These are phyloP conservation scores for Oncorhynchus kisutch DNA, from an alignment of 2,113 vertebrate species.

Conservation along the genomic window DNA sequence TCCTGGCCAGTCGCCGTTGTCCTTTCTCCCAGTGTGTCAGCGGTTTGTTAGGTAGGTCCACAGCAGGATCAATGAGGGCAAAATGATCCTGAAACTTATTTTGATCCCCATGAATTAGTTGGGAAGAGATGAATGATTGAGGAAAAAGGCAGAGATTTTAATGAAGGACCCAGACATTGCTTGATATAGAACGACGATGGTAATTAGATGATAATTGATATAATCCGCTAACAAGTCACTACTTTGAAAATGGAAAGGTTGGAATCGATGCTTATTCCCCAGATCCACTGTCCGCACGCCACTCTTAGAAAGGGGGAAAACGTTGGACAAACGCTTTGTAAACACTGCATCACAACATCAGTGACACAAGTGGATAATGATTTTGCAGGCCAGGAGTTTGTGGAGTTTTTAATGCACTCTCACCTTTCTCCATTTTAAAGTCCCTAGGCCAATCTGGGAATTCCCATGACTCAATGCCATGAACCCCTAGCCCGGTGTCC, in stretches of 20 bases:
- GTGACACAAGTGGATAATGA: background rate
- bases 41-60: background rate
- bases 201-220: constrained; percentile 17
- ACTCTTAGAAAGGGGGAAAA: background rate
- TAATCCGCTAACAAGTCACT: constrained; percentile 11
- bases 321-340: background rate
- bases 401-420: background rate
- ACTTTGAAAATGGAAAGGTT: constrained; percentile 5
- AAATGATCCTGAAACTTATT: constrained; percentile 4
- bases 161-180: background rate
- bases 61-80: background rate
- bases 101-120: constrained; percentile 5
- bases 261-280: background rate
- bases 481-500: too few relatives aligned
- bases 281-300: background rate
- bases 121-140: background rate
- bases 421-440: background rate
- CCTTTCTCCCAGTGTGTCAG: background rate
- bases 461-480: background rate
- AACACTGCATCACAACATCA: background rate
- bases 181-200: background rate
- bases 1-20: too few relatives aligned
- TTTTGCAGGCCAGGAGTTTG: background rate
- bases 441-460: background rate
- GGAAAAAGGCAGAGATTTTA: background rate